Base-by-base conservation (phyloP, 2,113 vertebrate species). In the Trinectes maculatus region DNA sequence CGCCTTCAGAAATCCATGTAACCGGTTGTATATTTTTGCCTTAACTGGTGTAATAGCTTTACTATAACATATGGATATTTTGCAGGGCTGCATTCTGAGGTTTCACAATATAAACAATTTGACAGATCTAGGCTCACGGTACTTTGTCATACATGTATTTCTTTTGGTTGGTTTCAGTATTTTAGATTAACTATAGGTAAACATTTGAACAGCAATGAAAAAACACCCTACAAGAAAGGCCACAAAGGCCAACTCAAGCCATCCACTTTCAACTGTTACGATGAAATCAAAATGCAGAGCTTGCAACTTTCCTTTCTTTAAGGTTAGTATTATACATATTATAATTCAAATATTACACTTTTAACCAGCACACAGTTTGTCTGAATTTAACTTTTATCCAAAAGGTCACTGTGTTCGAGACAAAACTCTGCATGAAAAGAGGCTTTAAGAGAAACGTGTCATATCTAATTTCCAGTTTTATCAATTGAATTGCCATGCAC, bases 11-110 rank as follows among this genome's bases (percentile, higher is more conserved):
- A 87, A 89, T 64, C 47, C 47, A 52, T 90, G 80, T 88, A 89
- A 88, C 86, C 82, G 85, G 81, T 84, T 77, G 83, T 82, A 79
- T 71, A 79, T 85, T 84, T 88, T 77, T 79, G 71, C 60, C 73
- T 11, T 40, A 77, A 85, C 84, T 82, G 85, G 88, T 83, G 78
- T 79, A 5, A 59, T 48, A 71, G 72, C 72, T 78, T 71, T 86
- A 87, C 74, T 74, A 83, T 64, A 57, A 73, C 21, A 29, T 76
- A 76, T 75, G 28, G 52, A 65, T 69, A 46, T 57, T 51, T 40
- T 74, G n/a, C 34, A 60, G 52, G 6, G 22, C 18, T 22, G n/a
- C 18, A 58, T 54, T 61, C 25, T 33, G 15, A 22, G 21, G 18
- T 66, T 73, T 71, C 15, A 61, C n/a, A 0, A 59, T 25, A 25